Evolutionary conservation across 2,113 vertebrate species (phyloP), one percentile per base, ranked within the genome.

Genomic region (Epinephelus cyanopodus): DNA sequence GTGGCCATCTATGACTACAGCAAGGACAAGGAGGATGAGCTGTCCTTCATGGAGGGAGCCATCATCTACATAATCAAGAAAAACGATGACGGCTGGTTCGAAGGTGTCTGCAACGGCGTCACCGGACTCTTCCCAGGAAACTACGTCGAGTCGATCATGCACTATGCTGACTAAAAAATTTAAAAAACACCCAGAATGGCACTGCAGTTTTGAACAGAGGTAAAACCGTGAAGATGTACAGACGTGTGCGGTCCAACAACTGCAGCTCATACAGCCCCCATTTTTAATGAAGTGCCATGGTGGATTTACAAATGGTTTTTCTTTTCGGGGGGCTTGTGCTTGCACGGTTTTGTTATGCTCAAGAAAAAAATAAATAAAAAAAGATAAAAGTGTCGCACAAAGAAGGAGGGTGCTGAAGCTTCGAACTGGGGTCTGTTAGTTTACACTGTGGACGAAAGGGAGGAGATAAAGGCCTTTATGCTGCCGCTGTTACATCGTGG

Each of bases 41-140:
- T 99, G 88, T 99, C 98, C 0, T 99, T 99, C 85, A 98, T 98
- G 97, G 98, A 99, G 87, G 98, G 98, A 70, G 96, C 98, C 93
- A 99, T 99, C 95, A 99, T 99, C 94, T 99, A 99, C 58, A 98
- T 99, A 77, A 99, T 99, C 94, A 99, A 99, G 97, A 99, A 99
- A 93, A 99, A 99, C 0, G 98, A 99, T 0, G 98, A 99, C 0
- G 98, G 98, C 93, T 99, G 98, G 98, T 99, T 96, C 85, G 98
- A 99, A 96, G 98, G 98, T 57, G 96, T 99, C 95, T 96, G 96
- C 94, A 99, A 99, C 76, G 97, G 98, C 91, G 96, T 99, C 91
- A 99, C 98, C 48, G 98, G 98, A 93, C 96, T 99, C 85, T 99
- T 99, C 91, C 98, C 98, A 53, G 98, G 98, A 89, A 99, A 99